Base-by-base conservation (phyloP, 2,113 vertebrate species). In the Recurvirostra avosetta region DNA sequence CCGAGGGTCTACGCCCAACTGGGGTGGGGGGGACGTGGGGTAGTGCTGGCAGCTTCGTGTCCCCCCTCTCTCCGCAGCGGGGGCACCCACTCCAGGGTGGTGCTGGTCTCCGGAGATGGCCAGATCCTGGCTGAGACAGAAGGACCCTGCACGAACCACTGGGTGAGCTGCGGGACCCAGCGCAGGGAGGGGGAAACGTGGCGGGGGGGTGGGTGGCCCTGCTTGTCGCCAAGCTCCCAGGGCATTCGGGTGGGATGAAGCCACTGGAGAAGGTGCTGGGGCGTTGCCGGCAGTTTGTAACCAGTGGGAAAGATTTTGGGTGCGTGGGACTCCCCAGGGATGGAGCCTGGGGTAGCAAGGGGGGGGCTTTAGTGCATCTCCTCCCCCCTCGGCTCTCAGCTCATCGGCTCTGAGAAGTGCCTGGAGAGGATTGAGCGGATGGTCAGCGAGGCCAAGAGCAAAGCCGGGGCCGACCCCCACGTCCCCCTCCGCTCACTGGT, bases 61-160 rank as follows among this genome's bases (percentile, higher is more conserved):
- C 27, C 52, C 45, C 12, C 34, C 13, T 52, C 23, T 83, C 45
- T n/a, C 76, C 5, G 8, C 74, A 97, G 97, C 0, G 99, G 99
- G 73, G 99, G 98, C 15, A 99, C 99, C 41, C 97, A 96, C 86
- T 99, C 99, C 86, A 99, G 97, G 88, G 99, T 97, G 15, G 96
- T 99, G 72, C 68, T 99, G 93, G 93, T 99, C 47, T 96, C 98
- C 7, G 98, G 92, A 53, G 97, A 99, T 97, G 99, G 99, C 14
- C 90, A 88, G 63, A 97, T 99, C 91, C 91, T 99, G 96, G 98
- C 98, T 13, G 98, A 99, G 98, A 97, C 96, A 0, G 97, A 98
- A 30, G 99, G 99, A 59, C 98, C 98, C 17, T 98, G 98, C 95
- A 99, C 99, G 63, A 99, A 99, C 96, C 99, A 99, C 91, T 99